Conservation (phyloP, 2,797 vertebrate species). For the Danio jaintianensis region DNA sequence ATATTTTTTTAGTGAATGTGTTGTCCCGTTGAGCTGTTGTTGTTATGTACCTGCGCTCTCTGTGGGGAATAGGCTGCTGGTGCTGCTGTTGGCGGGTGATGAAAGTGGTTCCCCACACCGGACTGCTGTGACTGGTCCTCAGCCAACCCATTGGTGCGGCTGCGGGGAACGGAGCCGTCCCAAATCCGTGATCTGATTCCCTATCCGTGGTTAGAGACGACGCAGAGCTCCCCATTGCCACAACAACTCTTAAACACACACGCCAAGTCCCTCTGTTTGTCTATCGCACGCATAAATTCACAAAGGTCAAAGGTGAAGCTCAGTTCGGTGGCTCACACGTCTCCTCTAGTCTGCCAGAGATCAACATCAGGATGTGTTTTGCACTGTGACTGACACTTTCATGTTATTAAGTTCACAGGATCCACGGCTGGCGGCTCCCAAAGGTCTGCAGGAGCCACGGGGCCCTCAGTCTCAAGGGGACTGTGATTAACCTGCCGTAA, state of each 20-base stretch:
- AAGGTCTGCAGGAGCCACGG: background rate
- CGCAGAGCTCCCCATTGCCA: constrained; percentile 96
- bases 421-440: background rate
- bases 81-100: constrained; percentile 84
- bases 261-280: constrained; percentile 47
- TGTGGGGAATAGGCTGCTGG: constrained; percentile 83
- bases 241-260: constrained; percentile 43
- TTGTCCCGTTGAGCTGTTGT: background rate
- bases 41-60: constrained; percentile 87
- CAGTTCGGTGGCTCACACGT: constrained; percentile 9
- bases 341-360: constrained; percentile 2
- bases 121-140: constrained; percentile 88
- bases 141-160: constrained; percentile 90
- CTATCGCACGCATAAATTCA: constrained; percentile 29
- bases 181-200: constrained; percentile 94
- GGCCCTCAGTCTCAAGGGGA: background rate
- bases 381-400: background rate
- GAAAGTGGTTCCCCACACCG: constrained; percentile 90
- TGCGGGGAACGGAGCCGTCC: constrained; percentile 82
- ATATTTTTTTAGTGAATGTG: too few species aligned
- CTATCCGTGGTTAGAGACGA: constrained; percentile 94
- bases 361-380: constrained; percentile 9
- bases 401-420: background rate
- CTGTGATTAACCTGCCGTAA: constrained; percentile 20
- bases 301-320: constrained; percentile 1